These are phyloP conservation scores for Halocynthia roretzi DNA, from an alignment of 23 tunicate species.

Conservation along the genomic window DNA sequence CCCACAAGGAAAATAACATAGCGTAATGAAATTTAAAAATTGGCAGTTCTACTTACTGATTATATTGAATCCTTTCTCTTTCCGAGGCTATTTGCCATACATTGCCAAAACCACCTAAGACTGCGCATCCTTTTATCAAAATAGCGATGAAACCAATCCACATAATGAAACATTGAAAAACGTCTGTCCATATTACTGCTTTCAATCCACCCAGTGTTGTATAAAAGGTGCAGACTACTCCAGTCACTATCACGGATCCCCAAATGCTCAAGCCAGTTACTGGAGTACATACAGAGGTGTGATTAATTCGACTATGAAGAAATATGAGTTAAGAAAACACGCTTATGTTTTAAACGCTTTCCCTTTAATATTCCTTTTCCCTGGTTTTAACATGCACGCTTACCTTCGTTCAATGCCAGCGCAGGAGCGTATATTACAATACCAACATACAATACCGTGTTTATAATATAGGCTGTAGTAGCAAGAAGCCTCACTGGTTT, in stretches of 20 bases:
- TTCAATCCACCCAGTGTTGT: constrained; percentile 59
- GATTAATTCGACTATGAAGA: too few relatives aligned
- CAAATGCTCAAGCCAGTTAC: constrained; percentile 70
- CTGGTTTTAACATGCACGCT: not conserved
- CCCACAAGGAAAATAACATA: too few relatives aligned
- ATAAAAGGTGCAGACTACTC: constrained; percentile 67
- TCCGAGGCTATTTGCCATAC: constrained; percentile 14
- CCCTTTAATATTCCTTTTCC: too few relatives aligned
- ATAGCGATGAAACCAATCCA: constrained; percentile 34
- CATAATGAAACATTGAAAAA: constrained; percentile 38
- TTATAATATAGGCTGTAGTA: constrained; percentile 28
- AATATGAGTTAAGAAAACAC: too few relatives aligned
- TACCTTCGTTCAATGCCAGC: constrained; percentile 50
- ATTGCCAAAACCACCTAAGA: constrained; percentile 20
- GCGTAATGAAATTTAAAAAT: not conserved
- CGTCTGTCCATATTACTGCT: constrained; percentile 44
- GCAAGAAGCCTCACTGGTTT: constrained; percentile 26
- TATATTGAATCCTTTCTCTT: constrained; percentile 13
- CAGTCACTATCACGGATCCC: constrained; percentile 53
- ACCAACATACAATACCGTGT: constrained; percentile 48
- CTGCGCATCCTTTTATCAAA: constrained; percentile 14
- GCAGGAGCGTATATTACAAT: constrained; percentile 62
- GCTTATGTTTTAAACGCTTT: too few relatives aligned
- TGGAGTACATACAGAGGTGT: not conserved
- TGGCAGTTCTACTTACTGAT: constrained; percentile 7